Percentiles rank a stretch among this genome's conserved stretches.
Conservation (phyloP, 2,797 vertebrate genomes). For the Molossus molossus region DNA sequence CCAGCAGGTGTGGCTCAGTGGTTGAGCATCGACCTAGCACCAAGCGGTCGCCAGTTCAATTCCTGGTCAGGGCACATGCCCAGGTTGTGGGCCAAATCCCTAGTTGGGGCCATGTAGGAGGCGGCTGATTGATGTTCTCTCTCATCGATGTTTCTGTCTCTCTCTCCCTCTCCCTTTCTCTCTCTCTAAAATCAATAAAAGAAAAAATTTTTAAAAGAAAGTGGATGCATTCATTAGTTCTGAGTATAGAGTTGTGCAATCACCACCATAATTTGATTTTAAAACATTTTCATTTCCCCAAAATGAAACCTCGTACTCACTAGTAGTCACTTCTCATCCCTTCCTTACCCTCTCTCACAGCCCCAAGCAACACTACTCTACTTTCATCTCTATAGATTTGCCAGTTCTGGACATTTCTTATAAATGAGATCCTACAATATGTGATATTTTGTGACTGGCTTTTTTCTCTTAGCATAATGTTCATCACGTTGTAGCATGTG, state of each 20-base stretch:
- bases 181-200: too few relatives aligned
- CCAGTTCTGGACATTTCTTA: slow-evolving; percentile 6
- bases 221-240: neutral
- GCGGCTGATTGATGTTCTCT: too few relatives aligned
- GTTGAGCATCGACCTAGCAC: too few relatives aligned
- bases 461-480: neutral
- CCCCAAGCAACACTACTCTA: neutral
- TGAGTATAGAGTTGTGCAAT: neutral
- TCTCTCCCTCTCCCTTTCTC: too few relatives aligned
- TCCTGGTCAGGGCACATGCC: too few relatives aligned
- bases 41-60: too few relatives aligned
- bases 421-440: neutral
- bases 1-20: too few relatives aligned
- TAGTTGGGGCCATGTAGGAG: too few relatives aligned
- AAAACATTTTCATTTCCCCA: slow-evolving; percentile 4
- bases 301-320: neutral
- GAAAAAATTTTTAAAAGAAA: too few relatives aligned
- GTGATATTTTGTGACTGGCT: neutral
- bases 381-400: neutral
- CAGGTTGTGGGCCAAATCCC: too few relatives aligned
- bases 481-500: neutral
- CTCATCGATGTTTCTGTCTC: too few relatives aligned
- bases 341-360: neutral
- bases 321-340: neutral
- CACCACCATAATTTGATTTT: neutral